Base-by-base conservation (phyloP, 2,888 invertebrate genomes). In the Nycteola revayana region DNA sequence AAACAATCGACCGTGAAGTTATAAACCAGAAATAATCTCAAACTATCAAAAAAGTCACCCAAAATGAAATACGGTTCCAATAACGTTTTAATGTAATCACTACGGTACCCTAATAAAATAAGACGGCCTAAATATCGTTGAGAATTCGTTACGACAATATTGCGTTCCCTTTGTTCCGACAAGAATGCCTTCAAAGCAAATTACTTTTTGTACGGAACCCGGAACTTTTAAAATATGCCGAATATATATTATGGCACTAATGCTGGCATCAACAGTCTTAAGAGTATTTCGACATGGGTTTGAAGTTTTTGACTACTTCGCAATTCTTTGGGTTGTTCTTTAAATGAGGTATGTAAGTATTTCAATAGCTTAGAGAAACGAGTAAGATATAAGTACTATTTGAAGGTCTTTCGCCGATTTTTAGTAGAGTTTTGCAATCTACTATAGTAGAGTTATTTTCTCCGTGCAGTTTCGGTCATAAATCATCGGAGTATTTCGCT, bases 211-310 rank as follows among this genome's bases (percentile, higher is more conserved):
- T 54, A 44, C 38, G 40, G 51, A 46, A 45, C 49, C 42, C 52
- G 52, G 53, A 62, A 67, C 64, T 67, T 70, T 66, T 66, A 57
- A 68, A 74, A 67, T 66, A 69, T 70, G 60, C 65, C 55, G 40
- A 56, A 58, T 58, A 59, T 44, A 46, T 44, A 64, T 60, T 56
- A 43, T 36, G 45, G 44, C 58, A 63, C 60, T 64, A 63, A 62
- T 64, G 62, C 57, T 49, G 51, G 48, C 61, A 65, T 66, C 60
- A 62, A 60, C 58, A 52, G 44, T 36, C 36, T 14, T 14, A 5
- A 5, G 3, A 14, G 5, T 14, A n/a, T 14, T 5, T 14, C 5
- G 14, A 5, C 14, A 5, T 14, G 14, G 14, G 5, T 14, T 14
- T 14, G 14, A 14, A 14, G 14, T 14, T 14, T 14, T 14, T 5